Evolutionary conservation across 2,888 invertebrate species (phyloP).

Genomic region (Eutolmus rufibarbis): DNA sequence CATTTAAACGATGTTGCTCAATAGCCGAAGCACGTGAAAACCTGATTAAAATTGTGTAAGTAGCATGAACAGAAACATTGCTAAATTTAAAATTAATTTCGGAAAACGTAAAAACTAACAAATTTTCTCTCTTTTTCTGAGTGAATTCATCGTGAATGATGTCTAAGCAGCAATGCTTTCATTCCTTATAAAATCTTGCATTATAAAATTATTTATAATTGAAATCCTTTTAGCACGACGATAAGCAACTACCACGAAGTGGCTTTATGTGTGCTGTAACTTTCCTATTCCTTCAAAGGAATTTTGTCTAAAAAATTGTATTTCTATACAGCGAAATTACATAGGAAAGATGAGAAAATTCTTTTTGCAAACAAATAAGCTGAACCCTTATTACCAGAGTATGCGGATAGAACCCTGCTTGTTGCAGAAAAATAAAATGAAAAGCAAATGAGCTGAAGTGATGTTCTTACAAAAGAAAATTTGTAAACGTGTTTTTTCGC

Average conservation of each 20-base stretch:
- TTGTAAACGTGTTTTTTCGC: not conserved
- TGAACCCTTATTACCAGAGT: not conserved
- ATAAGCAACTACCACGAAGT: not conserved
- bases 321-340: not conserved
- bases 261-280: not conserved
- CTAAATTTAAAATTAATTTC: too few species aligned
- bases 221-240: too few species aligned
- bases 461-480: not conserved
- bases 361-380: not conserved
- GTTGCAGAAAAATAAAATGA: not conserved
- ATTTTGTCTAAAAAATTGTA: not conserved
- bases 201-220: too few species aligned
- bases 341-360: not conserved
- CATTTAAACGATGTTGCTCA: too few species aligned
- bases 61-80: too few species aligned
- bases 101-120: too few species aligned
- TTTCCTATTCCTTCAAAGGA: not conserved
- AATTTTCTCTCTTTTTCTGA: too few species aligned
- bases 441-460: not conserved
- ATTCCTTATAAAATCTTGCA: too few species aligned
- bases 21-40: too few species aligned
- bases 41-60: too few species aligned
- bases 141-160: too few species aligned
- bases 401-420: not conserved
- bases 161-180: too few species aligned